Conservation (phyloP, 2,113 vertebrate genomes). For the Tapirus terrestris region DNA sequence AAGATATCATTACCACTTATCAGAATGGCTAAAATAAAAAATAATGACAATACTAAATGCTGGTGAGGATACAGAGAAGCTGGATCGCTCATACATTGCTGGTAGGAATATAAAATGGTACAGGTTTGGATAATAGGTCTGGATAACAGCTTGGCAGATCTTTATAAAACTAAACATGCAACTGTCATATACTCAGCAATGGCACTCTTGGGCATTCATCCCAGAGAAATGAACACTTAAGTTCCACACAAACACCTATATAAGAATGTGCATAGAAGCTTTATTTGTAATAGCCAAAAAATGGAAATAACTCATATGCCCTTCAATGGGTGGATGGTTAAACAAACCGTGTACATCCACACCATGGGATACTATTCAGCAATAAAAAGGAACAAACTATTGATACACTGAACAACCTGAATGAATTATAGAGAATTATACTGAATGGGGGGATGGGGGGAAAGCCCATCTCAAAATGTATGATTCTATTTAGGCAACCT, state of each 20-base stretch:
- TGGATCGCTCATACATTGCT: background rate
- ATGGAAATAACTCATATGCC: background rate
- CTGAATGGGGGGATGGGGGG: too few species aligned
- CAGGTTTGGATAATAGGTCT: background rate
- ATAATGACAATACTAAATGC: background rate
- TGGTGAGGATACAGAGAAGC: background rate
- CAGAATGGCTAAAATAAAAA: slow-evolving; percentile 11
- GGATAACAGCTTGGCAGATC: background rate
- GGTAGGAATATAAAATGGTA: background rate
- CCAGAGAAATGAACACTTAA: background rate
- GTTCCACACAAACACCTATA: background rate
- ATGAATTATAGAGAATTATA: background rate
- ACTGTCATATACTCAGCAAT: background rate
- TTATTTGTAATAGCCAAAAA: background rate
- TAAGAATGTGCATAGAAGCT: background rate
- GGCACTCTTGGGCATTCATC: background rate
- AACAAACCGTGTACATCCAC: background rate
- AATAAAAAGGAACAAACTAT: background rate
- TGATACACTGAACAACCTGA: background rate
- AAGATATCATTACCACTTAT: background rate
- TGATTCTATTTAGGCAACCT: background rate
- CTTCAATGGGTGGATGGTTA: background rate
- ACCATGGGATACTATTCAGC: background rate
- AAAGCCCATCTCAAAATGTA: background rate
- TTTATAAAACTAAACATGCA: background rate